Evolutionary conservation across 2,797 vertebrate genomes (phyloP), one percentile per base, ranked within the genome.

Genomic region (Paramormyrops hopkinsi): DNA sequence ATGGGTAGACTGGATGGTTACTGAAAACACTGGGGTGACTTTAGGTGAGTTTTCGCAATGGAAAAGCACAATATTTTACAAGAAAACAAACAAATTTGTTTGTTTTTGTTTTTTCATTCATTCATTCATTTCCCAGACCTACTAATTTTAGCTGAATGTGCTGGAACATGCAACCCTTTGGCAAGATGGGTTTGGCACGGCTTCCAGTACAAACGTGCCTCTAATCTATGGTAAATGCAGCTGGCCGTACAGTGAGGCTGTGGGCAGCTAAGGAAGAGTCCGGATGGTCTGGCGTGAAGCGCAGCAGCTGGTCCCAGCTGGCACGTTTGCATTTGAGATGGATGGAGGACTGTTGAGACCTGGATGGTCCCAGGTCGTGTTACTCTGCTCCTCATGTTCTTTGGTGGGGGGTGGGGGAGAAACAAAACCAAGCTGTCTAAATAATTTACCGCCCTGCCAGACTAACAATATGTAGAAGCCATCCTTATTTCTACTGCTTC

Each of bases 381-480:
- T 87, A 51, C 86, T 17, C 33, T 87, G 29, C 19, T 25, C 37
- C 56, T 12, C n/a, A 2, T 14, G 41, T 88, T 88, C 41, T 22
- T 17, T 33, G 33, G 25, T 17, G 86, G 22, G 19, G 54, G 54
- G 56, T n/a, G n/a, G 59, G 56, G n/a, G 56, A 1, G n/a, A 2
- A 25, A 56, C 33, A 41, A 87, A 87, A 87, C 14, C 56, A 69
- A 69, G n/a, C 37, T 22, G 33, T 88, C 44, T 88, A 56, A 46
- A 69, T 88, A 69, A 88, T 88, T 88, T 88, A 69, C 54, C 48
- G 19, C 25, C 59, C 54, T 65, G 37, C 87, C 14, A 65, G 59
- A 65, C 19, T 88, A 69, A 65, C 37, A 69, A 37, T 22, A 87
- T 87, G 12, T 56, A 59, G 86, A 41, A 41, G 22, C 25, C 53